These are phyloP conservation scores for Phthorimaea operculella DNA, from an alignment of 1,140 invertebrate genomes.

Conservation along the genomic window DNA sequence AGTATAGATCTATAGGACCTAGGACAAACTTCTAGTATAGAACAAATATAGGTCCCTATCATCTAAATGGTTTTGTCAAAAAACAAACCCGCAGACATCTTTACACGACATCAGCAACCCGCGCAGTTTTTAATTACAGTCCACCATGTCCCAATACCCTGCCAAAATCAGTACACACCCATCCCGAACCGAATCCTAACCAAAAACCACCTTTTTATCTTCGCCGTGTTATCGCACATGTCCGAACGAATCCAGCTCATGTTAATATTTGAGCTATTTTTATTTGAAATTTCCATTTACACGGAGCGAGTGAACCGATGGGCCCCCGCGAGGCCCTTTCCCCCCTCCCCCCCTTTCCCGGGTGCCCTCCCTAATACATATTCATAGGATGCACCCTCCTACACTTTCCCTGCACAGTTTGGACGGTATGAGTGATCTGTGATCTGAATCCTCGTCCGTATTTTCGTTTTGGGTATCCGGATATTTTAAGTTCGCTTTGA, in stretches of 20 bases:
- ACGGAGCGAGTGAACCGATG: constrained; percentile 26
- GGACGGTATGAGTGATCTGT: constrained; percentile 1
- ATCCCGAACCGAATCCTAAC: constrained; percentile 27
- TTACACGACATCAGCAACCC: not conserved
- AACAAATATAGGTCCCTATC: no score
- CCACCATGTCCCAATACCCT: not conserved
- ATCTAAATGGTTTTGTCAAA: not conserved
- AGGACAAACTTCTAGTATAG: no score
- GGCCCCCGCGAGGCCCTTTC: constrained; percentile 5
- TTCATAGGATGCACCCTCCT: constrained; percentile 65
- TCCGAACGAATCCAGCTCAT: constrained; percentile 57
- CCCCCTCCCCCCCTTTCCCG: constrained; percentile 17
- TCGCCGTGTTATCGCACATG: constrained; percentile 47
- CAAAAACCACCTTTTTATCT: constrained; percentile 38
- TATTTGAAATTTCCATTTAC: constrained; percentile 68
- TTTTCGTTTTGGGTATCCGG: no score
- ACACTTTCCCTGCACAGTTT: constrained; percentile 42
- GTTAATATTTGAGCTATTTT: constrained; percentile 66
- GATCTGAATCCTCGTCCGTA: not conserved
- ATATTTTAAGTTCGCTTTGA: no score
- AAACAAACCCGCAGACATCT: not conserved
- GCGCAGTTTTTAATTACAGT: not conserved
- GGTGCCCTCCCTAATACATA: constrained; percentile 59
- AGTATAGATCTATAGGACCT: no score
- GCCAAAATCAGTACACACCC: not conserved